Percentiles rank a stretch among this genome's conserved stretches.
These are phyloP conservation scores for Magallana gigas DNA, from an alignment of 1,140 invertebrate genomes.

Conservation along the genomic window DNA sequence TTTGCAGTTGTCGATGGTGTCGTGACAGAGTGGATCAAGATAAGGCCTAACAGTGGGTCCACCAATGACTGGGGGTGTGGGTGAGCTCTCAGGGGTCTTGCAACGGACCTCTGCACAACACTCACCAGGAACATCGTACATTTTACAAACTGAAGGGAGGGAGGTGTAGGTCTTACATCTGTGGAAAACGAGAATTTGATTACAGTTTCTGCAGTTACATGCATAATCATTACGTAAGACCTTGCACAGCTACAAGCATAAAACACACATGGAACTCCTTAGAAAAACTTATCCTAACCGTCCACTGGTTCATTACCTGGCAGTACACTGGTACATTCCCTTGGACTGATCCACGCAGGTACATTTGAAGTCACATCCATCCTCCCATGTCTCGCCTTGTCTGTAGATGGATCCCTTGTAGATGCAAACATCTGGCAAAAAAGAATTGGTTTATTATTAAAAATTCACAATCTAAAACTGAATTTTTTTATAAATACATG, in stretches of 20 bases:
- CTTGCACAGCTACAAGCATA: too few species aligned
- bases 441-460: not conserved
- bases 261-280: too few species aligned
- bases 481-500: too few species aligned
- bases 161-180: conserved; percentile 65
- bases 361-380: conserved; percentile 70
- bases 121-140: conserved; percentile 60
- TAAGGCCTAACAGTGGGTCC: conserved; percentile 44
- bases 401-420: conserved; percentile 66
- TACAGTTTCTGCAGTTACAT: not conserved
- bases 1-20: conserved; percentile 57
- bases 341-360: conserved; percentile 61
- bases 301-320: conserved; percentile 50
- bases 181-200: not conserved
- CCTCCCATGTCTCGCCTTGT: conserved; percentile 67
- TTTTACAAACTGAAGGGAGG: conserved; percentile 61
- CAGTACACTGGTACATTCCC: conserved; percentile 63
- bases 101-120: conserved; percentile 64
- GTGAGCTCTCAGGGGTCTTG: conserved; percentile 42
- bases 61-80: conserved; percentile 37
- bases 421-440: conserved; percentile 60
- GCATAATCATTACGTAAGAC: too few species aligned
- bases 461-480: too few species aligned
- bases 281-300: too few species aligned
- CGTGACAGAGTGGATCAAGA: conserved; percentile 57